Conservation (phyloP, 2,797 vertebrate species). For the Glossophaga mutica region DNA sequence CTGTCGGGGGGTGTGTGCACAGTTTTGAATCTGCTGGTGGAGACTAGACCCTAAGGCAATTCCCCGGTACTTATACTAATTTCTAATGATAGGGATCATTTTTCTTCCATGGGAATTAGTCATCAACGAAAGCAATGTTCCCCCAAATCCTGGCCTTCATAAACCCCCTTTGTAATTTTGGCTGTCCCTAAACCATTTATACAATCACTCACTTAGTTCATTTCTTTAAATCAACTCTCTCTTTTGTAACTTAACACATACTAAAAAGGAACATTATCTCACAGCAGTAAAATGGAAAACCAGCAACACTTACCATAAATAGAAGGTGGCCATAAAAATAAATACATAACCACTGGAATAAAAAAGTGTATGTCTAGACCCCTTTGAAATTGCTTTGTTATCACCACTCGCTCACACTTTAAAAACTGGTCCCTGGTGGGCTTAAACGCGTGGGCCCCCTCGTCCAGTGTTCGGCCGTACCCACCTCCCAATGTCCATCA, state of each 20-base stretch:
- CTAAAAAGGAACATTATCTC: not conserved
- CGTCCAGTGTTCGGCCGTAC: not conserved
- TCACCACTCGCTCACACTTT: not conserved
- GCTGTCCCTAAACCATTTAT: not conserved
- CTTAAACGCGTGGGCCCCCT: not conserved
- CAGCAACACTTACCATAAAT: not conserved
- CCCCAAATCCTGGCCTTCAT: not conserved
- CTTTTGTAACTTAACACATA: not conserved
- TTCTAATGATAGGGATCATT: slow-evolving; percentile 35
- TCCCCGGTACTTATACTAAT: not conserved
- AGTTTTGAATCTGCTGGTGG: not conserved
- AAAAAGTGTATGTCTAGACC: not conserved
- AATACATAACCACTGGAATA: not conserved
- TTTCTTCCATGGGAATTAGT: slow-evolving; percentile 28
- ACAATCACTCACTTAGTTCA: not conserved
- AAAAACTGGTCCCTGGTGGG: not conserved
- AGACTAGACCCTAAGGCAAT: not conserved
- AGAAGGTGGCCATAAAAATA: slow-evolving; percentile 26
- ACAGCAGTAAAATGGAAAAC: not conserved
- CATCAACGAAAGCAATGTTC: not conserved
- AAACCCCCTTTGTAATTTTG: not conserved
- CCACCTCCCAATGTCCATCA: not conserved
- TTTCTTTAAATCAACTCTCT: not conserved
- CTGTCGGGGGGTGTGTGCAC: not conserved
- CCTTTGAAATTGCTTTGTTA: not conserved